Evolutionary conservation across 2,888 invertebrate species (phyloP), one percentile per base, ranked within the genome.

Genomic region (Agonum fuliginosum): DNA sequence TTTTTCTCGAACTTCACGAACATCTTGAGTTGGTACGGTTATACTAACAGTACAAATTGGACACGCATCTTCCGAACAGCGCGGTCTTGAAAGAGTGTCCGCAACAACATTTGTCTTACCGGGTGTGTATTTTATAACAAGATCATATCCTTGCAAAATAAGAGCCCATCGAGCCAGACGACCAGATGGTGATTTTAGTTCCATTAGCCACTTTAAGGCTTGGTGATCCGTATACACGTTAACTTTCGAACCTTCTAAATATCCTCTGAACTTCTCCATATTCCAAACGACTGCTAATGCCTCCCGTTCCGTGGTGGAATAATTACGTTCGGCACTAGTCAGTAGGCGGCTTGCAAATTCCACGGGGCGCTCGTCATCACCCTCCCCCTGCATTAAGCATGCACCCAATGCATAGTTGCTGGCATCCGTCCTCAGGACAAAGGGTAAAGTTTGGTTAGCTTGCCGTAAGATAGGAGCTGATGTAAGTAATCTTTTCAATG

Each of bases 161-260:
- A 88, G 54, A 0, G 86, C 85, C 88, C 88, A 89, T 41, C 88
- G 79, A 0, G 85, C 85, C 0, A 89, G 79, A 27, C 88, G 78
- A 6, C 87, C 86, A 12, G 83, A 82, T 0, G 85, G 85, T 4
- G 86, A 82, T 78, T 87, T 86, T 3, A 87, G 34, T 0, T 81
- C 80, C 78, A 86, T 79, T 4, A 88, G 78, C 85, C 86, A 88
- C 83, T 86, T 85, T 27, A 88, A 80, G 0, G 87, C 84, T 74
- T 85, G 83, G 62, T 87, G 87, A 72, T 87, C 88, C 0, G 86
- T 87, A 1, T 83, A 77, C 0, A 87, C 81, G 0, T 78, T 80
- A 34, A 87, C 85, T 0, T 80, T 71, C 2, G 81, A 22, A 0
- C 85, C 84, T 46, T 85, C 84, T 0, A 87, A 78, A 76, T 84